Evolutionary conservation across 2,888 invertebrate genomes (phyloP).

Genomic region (Oligia fasciuncula): DNA sequence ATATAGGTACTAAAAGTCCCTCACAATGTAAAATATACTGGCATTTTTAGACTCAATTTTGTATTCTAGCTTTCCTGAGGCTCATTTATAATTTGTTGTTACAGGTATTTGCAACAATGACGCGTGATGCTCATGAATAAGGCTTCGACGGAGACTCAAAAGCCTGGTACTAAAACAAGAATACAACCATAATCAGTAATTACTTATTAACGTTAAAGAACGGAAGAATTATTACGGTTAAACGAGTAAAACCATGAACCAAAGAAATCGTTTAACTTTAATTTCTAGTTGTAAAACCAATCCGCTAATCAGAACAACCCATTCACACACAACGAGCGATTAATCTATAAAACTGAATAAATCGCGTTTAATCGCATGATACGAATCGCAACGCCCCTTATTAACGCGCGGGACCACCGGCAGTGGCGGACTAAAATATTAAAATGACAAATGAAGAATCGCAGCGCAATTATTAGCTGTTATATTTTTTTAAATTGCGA

Average conservation of each 20-base stretch:
- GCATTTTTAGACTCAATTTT: not conserved
- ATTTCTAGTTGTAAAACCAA: not conserved
- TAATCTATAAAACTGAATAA: slow-evolving; percentile 60
- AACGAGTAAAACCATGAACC: not conserved
- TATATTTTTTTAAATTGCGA: slow-evolving; percentile 38
- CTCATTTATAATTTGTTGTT: not conserved
- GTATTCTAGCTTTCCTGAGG: not conserved
- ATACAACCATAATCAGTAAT: not conserved
- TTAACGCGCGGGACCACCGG: slow-evolving; percentile 60
- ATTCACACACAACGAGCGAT: slow-evolving; percentile 41
- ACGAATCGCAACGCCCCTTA: slow-evolving; percentile 58
- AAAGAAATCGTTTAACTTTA: not conserved
- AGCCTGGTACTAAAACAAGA: not conserved
- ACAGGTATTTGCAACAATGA: not conserved
- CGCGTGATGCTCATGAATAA: not conserved
- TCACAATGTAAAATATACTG: not conserved
- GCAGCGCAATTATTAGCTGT: slow-evolving; percentile 34
- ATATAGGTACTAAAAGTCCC: not conserved
- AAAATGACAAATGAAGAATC: slow-evolving; percentile 62
- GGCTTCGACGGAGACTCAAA: too few species aligned
- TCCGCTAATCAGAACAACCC: slow-evolving; percentile 41
- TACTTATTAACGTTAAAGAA: too few species aligned
- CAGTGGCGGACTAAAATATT: slow-evolving; percentile 37
- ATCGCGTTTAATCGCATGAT: slow-evolving; percentile 60
- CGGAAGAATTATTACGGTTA: too few species aligned